These are phyloP conservation scores for Myotis davidii DNA, from an alignment of 2,113 vertebrate species.

Conservation along the genomic window DNA sequence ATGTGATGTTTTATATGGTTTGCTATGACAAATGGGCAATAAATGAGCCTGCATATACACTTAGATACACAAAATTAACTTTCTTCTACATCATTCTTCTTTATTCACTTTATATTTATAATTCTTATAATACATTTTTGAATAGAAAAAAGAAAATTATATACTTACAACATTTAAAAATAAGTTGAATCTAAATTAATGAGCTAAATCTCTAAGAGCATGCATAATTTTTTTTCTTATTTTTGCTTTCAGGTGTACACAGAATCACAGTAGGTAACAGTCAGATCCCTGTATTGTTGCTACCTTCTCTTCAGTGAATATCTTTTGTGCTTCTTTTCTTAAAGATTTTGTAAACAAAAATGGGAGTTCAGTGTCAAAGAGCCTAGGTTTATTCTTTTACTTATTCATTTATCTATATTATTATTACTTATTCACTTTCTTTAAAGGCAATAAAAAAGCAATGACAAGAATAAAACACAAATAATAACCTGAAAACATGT, in stretches of 20 bases:
- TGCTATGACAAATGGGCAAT: background rate
- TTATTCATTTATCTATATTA: background rate
- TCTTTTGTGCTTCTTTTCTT: background rate
- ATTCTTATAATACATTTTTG: background rate
- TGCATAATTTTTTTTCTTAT: background rate
- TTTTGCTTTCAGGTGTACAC: background rate
- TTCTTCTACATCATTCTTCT: background rate
- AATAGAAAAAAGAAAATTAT: background rate
- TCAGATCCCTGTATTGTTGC: background rate
- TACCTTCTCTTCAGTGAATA: background rate
- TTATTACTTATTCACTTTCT: background rate
- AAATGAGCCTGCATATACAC: background rate
- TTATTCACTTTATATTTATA: background rate
- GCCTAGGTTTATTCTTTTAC: background rate
- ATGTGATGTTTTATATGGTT: background rate
- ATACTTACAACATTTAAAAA: background rate
- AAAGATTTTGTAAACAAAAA: background rate
- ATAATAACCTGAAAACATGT: background rate
- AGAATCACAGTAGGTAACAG: background rate
- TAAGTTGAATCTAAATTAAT: background rate
- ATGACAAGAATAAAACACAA: background rate
- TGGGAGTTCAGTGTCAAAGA: background rate
- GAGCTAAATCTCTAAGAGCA: background rate
- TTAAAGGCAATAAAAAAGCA: background rate
- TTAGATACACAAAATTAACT: background rate